Conservation (phyloP, 2,888 invertebrate genomes). For the Liopterus haemorrhoidalis region DNA sequence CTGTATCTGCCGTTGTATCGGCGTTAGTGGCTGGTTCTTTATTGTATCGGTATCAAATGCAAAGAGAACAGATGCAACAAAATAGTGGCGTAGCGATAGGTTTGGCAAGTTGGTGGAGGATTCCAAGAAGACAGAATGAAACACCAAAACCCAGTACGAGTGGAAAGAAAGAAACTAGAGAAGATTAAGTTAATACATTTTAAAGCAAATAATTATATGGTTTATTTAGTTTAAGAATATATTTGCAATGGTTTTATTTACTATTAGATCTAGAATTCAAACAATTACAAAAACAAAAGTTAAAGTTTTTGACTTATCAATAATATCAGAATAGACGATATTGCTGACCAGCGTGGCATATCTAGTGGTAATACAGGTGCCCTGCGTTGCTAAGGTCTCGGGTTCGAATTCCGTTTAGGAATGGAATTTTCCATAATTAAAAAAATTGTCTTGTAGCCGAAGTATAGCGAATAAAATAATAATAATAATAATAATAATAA, state of each 20-base stretch:
- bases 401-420: too few species aligned
- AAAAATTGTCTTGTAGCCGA: too few species aligned
- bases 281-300: conserved; percentile 1
- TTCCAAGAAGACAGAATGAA: conserved; percentile 7
- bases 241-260: neutral
- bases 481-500: too few species aligned
- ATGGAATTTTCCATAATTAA: too few species aligned
- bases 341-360: too few species aligned
- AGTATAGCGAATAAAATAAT: too few species aligned
- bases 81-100: conserved; percentile 51
- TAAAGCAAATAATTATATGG: too few species aligned
- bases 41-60: conserved; percentile 70
- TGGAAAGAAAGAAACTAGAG: too few species aligned
- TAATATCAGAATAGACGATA: too few species aligned
- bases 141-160: conserved; percentile 16
- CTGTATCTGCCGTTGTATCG: conserved; percentile 80
- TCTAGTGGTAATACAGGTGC: too few species aligned
- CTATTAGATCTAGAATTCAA: neutral
- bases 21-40: conserved; percentile 79
- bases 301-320: neutral
- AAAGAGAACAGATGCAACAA: conserved; percentile 58
- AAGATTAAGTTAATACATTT: too few species aligned
- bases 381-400: too few species aligned
- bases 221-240: neutral
- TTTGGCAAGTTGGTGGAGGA: conserved; percentile 45